Conservation (phyloP, 2,797 vertebrate genomes). For the Sarcophilus harrisii region DNA sequence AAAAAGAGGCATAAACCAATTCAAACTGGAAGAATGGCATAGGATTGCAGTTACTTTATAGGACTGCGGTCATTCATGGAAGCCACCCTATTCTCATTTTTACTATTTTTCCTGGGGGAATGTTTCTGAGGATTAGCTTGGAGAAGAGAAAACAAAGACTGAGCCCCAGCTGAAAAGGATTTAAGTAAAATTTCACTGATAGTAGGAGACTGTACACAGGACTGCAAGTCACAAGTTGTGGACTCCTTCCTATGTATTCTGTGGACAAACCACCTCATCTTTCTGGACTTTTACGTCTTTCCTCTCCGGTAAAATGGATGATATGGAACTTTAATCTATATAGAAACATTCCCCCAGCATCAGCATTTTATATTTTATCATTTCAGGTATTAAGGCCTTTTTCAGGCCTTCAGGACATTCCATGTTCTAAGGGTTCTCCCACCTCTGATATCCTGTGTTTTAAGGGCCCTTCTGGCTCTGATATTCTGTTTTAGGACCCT, state of each 20-base stretch:
- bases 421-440: neutral
- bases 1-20: neutral
- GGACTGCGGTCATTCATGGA: neutral
- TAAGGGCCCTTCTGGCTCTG: too few species aligned
- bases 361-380: neutral
- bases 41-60: neutral
- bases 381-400: neutral
- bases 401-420: neutral
- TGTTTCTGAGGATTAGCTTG: neutral
- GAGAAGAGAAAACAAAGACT: neutral
- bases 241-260: neutral
- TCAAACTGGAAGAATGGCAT: neutral
- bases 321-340: neutral
- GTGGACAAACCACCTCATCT: neutral
- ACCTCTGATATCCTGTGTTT: too few species aligned
- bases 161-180: neutral
- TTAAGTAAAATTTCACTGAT: neutral
- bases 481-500: too few species aligned
- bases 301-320: neutral
- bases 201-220: neutral
- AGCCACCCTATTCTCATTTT: neutral
- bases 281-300: neutral
- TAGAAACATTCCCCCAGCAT: neutral
- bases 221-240: neutral
- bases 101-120: neutral